Evolutionary conservation across 2,113 vertebrate genomes (phyloP).

Genomic region (Scortum barcoo): DNA sequence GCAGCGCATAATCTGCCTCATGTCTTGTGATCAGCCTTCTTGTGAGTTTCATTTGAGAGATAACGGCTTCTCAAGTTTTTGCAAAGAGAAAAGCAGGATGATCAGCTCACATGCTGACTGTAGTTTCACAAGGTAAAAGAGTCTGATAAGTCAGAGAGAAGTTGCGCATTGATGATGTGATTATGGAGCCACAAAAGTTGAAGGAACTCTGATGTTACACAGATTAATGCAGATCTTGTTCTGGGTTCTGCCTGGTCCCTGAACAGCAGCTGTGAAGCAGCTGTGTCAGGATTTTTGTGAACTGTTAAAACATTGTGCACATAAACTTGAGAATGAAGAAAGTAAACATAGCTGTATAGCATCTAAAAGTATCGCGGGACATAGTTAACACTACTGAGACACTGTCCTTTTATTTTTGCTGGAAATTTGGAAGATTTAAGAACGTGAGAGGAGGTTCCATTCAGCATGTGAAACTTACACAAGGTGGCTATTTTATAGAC

Average conservation of each 20-base stretch:
- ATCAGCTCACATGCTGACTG: conserved; percentile 43
- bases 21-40: conserved; percentile 66
- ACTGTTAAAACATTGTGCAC: background rate
- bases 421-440: background rate
- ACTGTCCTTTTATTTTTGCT: background rate
- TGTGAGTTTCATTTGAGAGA: conserved; percentile 63
- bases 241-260: background rate
- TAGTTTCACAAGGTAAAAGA: conserved; percentile 39
- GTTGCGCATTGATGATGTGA: background rate
- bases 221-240: background rate
- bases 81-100: conserved; percentile 40
- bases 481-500: background rate
- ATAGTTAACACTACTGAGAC: background rate
- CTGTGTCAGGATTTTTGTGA: background rate
- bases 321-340: background rate
- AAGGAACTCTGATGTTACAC: background rate
- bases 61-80: conserved; percentile 31
- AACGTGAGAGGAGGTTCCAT: background rate
- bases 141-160: conserved; percentile 20
- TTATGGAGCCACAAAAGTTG: background rate
- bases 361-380: too few species aligned
- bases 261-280: background rate
- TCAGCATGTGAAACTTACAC: background rate
- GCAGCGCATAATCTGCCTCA: conserved; percentile 26
- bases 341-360: background rate